Percentiles rank a stretch among this genome's conserved stretches.
Conservation (phyloP, 2,888 invertebrate species). For the Drosophila acutilabella region DNA sequence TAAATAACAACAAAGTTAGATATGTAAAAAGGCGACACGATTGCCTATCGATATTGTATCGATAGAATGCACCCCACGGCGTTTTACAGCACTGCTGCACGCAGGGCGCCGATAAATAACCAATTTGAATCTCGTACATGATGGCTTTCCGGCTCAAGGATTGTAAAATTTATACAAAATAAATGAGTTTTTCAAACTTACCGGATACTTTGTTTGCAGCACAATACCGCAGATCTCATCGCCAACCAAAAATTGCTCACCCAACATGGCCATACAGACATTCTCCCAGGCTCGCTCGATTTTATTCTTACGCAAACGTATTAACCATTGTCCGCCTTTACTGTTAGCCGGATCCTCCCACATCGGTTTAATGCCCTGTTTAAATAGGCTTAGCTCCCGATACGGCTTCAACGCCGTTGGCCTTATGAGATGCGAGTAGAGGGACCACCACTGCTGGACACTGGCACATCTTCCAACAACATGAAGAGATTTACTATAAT, state of each 20-base stretch:
- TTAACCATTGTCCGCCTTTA: slow-evolving; percentile 99
- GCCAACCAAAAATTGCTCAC: slow-evolving; percentile 99
- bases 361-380: slow-evolving; percentile 99
- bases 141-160: slow-evolving; percentile 42
- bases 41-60: slow-evolving; percentile 29
- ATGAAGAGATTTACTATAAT: slow-evolving; percentile 89
- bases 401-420: slow-evolving; percentile 96
- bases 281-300: slow-evolving; percentile 99
- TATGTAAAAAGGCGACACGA: background rate
- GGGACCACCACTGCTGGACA: slow-evolving; percentile 99
- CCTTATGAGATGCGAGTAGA: slow-evolving; percentile 96
- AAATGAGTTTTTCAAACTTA: slow-evolving; percentile 70
- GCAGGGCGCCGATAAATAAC: slow-evolving; percentile 6
- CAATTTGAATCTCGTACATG: slow-evolving; percentile 18
- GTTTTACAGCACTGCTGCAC: slow-evolving; percentile 51
- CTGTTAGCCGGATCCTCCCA: slow-evolving; percentile 99
- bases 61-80: slow-evolving; percentile 3
- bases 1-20: slow-evolving; percentile 21
- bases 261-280: slow-evolving; percentile 98
- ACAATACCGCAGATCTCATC: slow-evolving; percentile 99
- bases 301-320: slow-evolving; percentile 96
- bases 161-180: background rate
- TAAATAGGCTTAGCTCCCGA: slow-evolving; percentile 98
- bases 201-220: slow-evolving; percentile 95
- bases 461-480: slow-evolving; percentile 94